Base-by-base conservation (phyloP, 2,113 vertebrate genomes). In the Apteryx owenii region DNA sequence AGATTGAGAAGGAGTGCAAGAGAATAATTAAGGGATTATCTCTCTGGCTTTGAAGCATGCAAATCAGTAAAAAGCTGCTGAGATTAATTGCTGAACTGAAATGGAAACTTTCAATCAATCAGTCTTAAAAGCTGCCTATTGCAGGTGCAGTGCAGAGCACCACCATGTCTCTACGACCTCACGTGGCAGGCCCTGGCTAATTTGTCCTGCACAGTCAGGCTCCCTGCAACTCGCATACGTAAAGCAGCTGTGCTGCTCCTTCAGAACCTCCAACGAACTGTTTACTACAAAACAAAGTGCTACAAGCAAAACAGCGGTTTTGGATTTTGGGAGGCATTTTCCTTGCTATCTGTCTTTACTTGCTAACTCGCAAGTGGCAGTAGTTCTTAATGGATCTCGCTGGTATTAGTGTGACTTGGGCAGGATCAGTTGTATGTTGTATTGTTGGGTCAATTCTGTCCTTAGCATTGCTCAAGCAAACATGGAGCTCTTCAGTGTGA, bases 71-170 rank as follows among this genome's bases (percentile, higher is more conserved):
- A 69, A 73, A 38, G 42, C 72, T 69, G 53, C 48, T 31, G 94
- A 79, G 82, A 87, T 86, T n/a, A 92, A 86, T 82, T 92, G 90
- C 66, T 60, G 5, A 72, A 79, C 31, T 82, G 86, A 79, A 85
- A 92, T 60, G 0, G 4, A 77, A 78, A 68, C 86, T 38, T 82
- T 62, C 78, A 89, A 92, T 91, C 65, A 68, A 54, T 85, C 4
- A 8, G 50, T 44, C 61, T 79, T 72, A 64, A 90, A 79, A 90
- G 72, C 53, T 64, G 81, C 48, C 78, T 51, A 8, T 79, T 46
- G 54, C 54, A 79, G 72, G 81, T 51, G 53, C 15, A 44, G 54
- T 9, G 54, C 31, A 16, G 86, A 51, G 71, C 65, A 50, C 7
- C 56, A 21, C 54, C 54, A 15, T 5, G 5, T 8, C 3, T 5